Base-by-base conservation (phyloP, 2,797 vertebrate genomes). In the Lutjanus argentimaculatus region DNA sequence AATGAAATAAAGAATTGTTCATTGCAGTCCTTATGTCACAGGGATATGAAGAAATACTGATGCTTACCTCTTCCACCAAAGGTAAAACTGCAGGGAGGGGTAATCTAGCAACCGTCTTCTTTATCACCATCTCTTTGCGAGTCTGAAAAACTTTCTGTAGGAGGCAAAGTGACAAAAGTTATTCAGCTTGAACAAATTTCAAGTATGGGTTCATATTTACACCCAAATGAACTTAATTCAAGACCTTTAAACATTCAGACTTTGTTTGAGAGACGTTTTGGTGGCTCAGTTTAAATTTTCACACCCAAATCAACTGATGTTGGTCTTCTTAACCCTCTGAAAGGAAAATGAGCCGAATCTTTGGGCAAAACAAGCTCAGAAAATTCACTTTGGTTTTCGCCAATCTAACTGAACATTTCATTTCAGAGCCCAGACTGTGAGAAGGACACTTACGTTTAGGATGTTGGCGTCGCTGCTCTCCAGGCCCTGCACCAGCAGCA, bases 71-170 rank as follows among this genome's bases (percentile, higher is more conserved):
- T 75, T 98, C 96, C 63, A 99, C 88, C 82, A 99, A 91, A 8
- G 98, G 98, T 83, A 99, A 93, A 82, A 99, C 95, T 66, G 97
- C 95, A 72, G 97, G 92, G 57, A 99, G 95, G n/a, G 98, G 98
- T 93, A 99, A 94, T 92, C 96, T 96, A 84, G 97, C 92, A 84
- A 99, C 97, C 0, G 99, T 99, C 91, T 97, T 99, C 95, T 96
- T 98, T 88, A 99, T 98, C 76, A 97, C 75, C 4, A 74, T 75
- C 1, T 97, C 96, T 86, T 98, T 99, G 70, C 93, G 97, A 55
- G 96, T 98, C 88, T 97, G 98, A 72, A 99, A 97, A 80, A 99
- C 96, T 97, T 98, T 98, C 99, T 99, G 94, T 88, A 62, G 72
- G 85, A 82, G 77, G 59, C 63, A 17, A 30, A 2, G 13, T 8